Evolutionary conservation across 2,888 invertebrate species (phyloP), one percentile per base, ranked within the genome.

Genomic region (Diaperis boleti): DNA sequence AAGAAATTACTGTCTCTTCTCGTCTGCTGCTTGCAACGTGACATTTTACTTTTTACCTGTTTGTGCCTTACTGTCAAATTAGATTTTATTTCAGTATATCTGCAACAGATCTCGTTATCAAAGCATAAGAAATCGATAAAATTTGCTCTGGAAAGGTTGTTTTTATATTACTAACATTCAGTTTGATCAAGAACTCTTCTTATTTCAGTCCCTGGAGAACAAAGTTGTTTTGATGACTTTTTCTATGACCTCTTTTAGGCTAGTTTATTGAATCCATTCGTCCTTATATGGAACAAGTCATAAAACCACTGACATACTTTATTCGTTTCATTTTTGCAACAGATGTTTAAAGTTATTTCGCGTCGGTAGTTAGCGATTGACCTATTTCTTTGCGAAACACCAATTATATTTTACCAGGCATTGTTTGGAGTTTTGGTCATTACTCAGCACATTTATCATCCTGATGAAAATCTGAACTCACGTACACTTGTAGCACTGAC

Each of bases 121-220:
- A n/a, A n/a, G n/a, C n/a, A n/a, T n/a, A n/a, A n/a, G n/a, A n/a
- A n/a, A n/a, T n/a, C n/a, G n/a, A n/a, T n/a, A n/a, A n/a, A n/a
- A n/a, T 37, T 37, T 37, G 14, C 37, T 11, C 14, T 3, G 11
- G 11, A 13, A 37, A 13, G 14, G 14, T 10, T 37, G 11, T 10
- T 37, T 37, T 37, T 37, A 37, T 37, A 37, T 13, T 37, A 20
- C 18, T 2, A 42, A 39, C 15, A 42, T 42, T 42, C 18, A 42
- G 42, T 42, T 42, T 42, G 3, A 2, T 17, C 8, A 10, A 18
- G 42, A 42, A 18, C 42, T 18, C 42, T 42, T 42, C 37, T 37
- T 37, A 37, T 37, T 0, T 6, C 14, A 8, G 11, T 13, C 37
- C 14, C 37, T 1, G 4, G 37, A 8, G 37, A 37, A 13, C 37